These are phyloP conservation scores for Tringa solitaria DNA, from an alignment of 2,113 vertebrate species.

Conservation along the genomic window DNA sequence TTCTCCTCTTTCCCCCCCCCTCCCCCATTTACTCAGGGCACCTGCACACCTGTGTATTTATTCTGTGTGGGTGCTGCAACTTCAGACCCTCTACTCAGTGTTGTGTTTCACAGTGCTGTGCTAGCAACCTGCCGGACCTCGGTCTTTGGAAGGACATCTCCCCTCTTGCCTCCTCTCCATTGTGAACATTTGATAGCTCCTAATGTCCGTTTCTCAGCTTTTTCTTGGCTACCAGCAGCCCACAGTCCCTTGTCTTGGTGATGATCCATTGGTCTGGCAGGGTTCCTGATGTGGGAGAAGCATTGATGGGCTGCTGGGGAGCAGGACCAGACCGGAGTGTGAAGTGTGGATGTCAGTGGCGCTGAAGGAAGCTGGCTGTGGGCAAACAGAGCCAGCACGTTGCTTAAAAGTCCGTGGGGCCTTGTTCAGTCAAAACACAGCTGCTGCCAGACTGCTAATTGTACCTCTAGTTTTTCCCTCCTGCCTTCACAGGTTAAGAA, in stretches of 20 bases:
- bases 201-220: neutral
- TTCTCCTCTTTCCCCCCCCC: neutral
- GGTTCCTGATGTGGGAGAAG: neutral
- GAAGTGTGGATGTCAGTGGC: neutral
- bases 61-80: neutral
- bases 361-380: neutral
- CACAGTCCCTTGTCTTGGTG: neutral
- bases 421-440: conserved; percentile 10
- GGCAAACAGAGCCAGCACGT: neutral
- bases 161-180: neutral
- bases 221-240: neutral
- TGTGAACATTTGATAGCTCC: neutral
- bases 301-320: neutral
- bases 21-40: neutral
- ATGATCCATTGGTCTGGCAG: neutral
- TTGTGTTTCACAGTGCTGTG: neutral
- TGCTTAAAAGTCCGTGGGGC: neutral
- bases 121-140: neutral
- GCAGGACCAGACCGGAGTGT: neutral
- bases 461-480: neutral
- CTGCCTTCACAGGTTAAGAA: neutral
- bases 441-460: neutral
- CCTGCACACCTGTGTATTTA: neutral
- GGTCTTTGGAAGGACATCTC: neutral
- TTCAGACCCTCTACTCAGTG: neutral